These are phyloP conservation scores for Cotesia typhae DNA, from an alignment of 1,140 invertebrate species.

Conservation along the genomic window DNA sequence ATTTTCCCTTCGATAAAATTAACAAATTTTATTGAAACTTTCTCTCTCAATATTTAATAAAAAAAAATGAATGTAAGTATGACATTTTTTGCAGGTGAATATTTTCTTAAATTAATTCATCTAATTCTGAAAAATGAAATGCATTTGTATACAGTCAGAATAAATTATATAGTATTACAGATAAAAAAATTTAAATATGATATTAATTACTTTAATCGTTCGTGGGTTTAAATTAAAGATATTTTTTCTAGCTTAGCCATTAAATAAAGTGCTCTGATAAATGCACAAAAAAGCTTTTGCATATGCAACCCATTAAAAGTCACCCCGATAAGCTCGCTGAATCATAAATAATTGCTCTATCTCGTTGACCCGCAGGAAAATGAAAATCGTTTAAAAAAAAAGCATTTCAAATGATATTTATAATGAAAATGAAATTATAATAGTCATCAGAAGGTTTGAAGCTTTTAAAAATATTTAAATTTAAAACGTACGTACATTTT, in stretches of 20 bases:
- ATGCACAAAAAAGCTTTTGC: constrained; percentile 5
- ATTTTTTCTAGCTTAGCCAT: background rate
- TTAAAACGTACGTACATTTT: constrained; percentile 50
- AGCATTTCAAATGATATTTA: background rate
- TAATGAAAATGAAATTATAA: background rate
- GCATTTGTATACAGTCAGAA: background rate
- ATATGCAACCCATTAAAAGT: constrained; percentile 17
- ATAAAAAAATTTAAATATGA: too few species aligned
- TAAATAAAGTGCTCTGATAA: constrained; percentile 7
- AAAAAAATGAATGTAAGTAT: too few species aligned
- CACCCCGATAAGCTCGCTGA: constrained; percentile 13
- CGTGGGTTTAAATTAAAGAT: background rate
- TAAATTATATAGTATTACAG: too few species aligned
- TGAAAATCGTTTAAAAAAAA: background rate
- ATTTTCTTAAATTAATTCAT: too few species aligned
- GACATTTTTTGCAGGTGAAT: too few species aligned
- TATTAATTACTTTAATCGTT: too few species aligned
- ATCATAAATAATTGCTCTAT: constrained; percentile 20
- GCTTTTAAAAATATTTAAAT: constrained; percentile 7
- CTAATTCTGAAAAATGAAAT: too few species aligned
- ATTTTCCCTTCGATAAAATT: background rate
- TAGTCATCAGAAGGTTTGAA: background rate
- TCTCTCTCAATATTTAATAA: too few species aligned
- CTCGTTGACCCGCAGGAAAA: background rate
- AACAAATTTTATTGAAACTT: background rate